Base-by-base conservation (phyloP, 2,113 vertebrate genomes). In the Oenanthe melanoleuca region DNA sequence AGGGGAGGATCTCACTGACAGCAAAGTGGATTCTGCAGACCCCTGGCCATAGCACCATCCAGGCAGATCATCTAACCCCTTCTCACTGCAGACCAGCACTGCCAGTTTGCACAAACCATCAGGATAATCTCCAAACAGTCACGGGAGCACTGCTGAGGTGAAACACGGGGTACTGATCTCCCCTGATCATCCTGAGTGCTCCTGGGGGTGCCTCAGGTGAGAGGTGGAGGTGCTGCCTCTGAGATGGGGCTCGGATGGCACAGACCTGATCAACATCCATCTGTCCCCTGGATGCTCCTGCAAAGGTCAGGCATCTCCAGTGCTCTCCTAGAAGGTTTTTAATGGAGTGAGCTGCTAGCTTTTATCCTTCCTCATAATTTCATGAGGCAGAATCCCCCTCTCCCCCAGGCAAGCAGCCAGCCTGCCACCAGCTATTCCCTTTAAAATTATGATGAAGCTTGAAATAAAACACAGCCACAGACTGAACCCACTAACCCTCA, bases 401-500 rank as follows among this genome's bases (percentile, higher is more conserved):
- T 59, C 71, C 96, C 80, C n/a, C 57, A 91, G 96, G 96, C 96
- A 72, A 93, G 47, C 45, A 88, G 60, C 53, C 94, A 71, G 81
- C 81, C 92, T 97, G 96, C 96, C 95, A 96, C 69, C 38, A 96
- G 78, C 86, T 85, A 90, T 97, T 95, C 80, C 2, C 95, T 96
- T 94, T 79, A 84, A 84, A 95, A 95, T 96, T 66, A 79, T 71
- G 75, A 94, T 94, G 93, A 94, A 94, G 53, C 93, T 93, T 91
- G 92, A 96, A 96, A 97, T 96, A 93, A 96, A 96, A 92, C 95
- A 94, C 90, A 67, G 79, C 71, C 75, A 8, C 1, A 7, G 88
- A 82, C 72, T 86, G 95, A 94, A 92, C 88, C 45, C 47, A 67
- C 80, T 91, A 86, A 77, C 92, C 94, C 94, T 88, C 81, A 91